Percentiles rank a stretch among this genome's conserved stretches.
Evolutionary conservation across 2,888 invertebrate genomes (phyloP).

Genomic region (Synanthedon tipuliformis): DNA sequence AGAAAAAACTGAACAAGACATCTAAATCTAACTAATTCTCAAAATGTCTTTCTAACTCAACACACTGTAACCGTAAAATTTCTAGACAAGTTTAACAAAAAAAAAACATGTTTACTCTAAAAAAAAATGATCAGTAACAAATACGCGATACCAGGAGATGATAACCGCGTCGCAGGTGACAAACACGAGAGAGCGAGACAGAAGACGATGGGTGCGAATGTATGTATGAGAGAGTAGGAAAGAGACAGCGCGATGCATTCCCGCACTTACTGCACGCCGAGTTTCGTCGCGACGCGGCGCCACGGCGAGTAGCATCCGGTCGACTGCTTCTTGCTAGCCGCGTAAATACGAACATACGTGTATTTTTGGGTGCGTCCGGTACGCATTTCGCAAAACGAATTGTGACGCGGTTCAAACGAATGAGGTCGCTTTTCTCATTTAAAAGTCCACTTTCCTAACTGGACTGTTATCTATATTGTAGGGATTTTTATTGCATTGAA

Average conservation of each 20-base stretch:
- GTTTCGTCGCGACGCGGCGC: slow-evolving; percentile 93
- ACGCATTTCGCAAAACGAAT: slow-evolving; percentile 2
- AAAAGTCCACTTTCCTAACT: slow-evolving; percentile 7
- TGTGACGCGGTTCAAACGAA: not conserved
- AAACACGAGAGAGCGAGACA: slow-evolving; percentile 22
- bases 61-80: not conserved
- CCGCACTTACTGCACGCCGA: slow-evolving; percentile 93
- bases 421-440: slow-evolving; percentile 1
- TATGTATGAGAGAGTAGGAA: slow-evolving; percentile 37
- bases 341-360: slow-evolving; percentile 40
- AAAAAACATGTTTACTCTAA: not conserved
- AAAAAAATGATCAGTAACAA: slow-evolving; percentile 2
- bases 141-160: slow-evolving; percentile 18
- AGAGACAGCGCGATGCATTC: slow-evolving; percentile 39
- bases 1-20: too few species aligned
- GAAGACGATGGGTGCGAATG: slow-evolving; percentile 40
- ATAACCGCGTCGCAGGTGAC: slow-evolving; percentile 18
- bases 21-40: too few species aligned
- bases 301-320: slow-evolving; percentile 89
- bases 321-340: slow-evolving; percentile 75
- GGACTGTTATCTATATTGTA: slow-evolving; percentile 6
- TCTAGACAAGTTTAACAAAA: slow-evolving; percentile 8
- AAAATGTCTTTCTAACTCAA: too few species aligned
- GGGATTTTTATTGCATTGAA: too few species aligned
- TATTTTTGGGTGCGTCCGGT: slow-evolving; percentile 43